phyloP scores from a whole-genome alignment of 2,797 vertebrate genomes.

The Pristis pectinata region DNA sequence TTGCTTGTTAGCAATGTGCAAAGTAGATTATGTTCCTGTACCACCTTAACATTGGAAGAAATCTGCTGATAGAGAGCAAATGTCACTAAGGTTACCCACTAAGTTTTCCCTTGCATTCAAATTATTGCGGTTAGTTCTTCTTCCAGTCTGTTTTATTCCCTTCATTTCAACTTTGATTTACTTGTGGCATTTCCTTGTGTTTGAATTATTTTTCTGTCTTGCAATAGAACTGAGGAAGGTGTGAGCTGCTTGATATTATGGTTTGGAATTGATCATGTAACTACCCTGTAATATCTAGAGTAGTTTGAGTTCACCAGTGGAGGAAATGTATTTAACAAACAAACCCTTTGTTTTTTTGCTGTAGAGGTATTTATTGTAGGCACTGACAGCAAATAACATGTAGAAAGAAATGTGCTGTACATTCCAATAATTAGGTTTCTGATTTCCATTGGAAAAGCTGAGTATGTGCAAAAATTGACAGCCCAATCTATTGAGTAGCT shows the following conservation, averaged over 20 bases:
- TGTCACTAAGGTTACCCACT: background rate
- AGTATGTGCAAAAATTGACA: background rate
- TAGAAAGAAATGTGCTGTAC: background rate
- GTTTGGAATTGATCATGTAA: background rate
- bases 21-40: too few relatives aligned
- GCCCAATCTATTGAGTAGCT: background rate
- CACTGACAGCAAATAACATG: background rate
- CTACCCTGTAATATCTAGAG: background rate
- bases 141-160: background rate
- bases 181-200: background rate
- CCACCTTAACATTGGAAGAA: too few relatives aligned
- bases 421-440: background rate
- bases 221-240: background rate
- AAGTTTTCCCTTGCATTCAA: background rate
- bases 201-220: background rate
- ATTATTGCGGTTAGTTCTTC: background rate
- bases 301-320: background rate
- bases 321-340: background rate
- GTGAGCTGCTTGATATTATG: background rate
- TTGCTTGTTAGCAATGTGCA: background rate
- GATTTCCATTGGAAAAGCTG: background rate
- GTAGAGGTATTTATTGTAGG: background rate
- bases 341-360: background rate
- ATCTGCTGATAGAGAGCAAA: background rate
- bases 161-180: background rate